Conservation (phyloP, 2,797 vertebrate genomes). For the Sarcophilus harrisii region DNA sequence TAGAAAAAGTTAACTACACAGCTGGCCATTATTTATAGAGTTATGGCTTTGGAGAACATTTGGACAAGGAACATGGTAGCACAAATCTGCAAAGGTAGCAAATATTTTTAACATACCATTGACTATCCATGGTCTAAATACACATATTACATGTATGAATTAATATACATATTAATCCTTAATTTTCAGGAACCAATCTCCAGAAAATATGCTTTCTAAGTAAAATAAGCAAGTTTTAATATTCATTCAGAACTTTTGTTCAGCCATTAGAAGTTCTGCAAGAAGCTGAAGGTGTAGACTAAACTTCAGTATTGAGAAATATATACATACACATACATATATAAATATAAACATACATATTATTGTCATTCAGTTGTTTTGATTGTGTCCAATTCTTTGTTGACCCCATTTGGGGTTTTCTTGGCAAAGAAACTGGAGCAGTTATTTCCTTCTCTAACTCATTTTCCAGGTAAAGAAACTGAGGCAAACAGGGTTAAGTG, state of each 20-base stretch:
- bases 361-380: neutral
- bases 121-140: neutral
- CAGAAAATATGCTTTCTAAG: neutral
- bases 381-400: neutral
- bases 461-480: too few species aligned
- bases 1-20: neutral
- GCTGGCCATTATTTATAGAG: neutral
- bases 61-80: neutral
- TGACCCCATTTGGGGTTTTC: neutral
- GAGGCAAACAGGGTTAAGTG: too few species aligned
- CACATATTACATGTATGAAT: too few species aligned
- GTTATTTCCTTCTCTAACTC: neutral
- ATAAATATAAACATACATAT: neutral
- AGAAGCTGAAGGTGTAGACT: neutral
- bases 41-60: neutral
- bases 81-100: neutral
- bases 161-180: neutral
- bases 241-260: neutral
- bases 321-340: too few species aligned
- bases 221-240: neutral
- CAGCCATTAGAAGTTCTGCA: neutral
- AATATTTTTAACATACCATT: neutral
- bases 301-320: neutral
- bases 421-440: neutral
- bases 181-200: neutral